Conservation (phyloP, 2,797 vertebrate genomes). For the Sebastolobus alascanus region DNA sequence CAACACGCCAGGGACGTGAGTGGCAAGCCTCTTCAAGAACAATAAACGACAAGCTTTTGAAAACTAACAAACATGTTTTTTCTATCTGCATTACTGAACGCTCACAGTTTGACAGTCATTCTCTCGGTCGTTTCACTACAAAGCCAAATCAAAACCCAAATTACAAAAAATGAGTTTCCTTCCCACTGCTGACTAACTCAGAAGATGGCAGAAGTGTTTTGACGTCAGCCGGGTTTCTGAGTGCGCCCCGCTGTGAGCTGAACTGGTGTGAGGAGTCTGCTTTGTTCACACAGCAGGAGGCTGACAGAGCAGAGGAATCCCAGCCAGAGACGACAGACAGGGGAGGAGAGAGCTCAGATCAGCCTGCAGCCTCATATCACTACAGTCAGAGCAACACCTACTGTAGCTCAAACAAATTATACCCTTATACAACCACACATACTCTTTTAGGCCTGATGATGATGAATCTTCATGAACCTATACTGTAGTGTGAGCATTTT, state of each 20-base stretch:
- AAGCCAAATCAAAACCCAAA: constrained; percentile 49
- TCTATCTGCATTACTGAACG: constrained; percentile 21
- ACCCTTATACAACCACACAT: not conserved
- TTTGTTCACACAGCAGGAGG: constrained; percentile 70
- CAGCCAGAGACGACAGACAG: constrained; percentile 43
- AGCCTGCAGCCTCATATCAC: constrained; percentile 29
- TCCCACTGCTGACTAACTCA: constrained; percentile 38
- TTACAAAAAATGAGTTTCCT: constrained; percentile 45
- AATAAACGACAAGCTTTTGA: constrained; percentile 34
- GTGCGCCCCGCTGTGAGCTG: constrained; percentile 59
- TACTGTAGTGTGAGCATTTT: not conserved
- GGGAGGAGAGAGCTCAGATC: constrained; percentile 48
- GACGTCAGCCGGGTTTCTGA: constrained; percentile 54
- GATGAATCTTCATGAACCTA: not conserved
- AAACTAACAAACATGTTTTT: constrained; percentile 25
- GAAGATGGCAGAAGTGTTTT: constrained; percentile 51
- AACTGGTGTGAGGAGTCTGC: constrained; percentile 59
- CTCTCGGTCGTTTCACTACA: constrained; percentile 29
- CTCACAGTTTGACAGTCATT: constrained; percentile 43
- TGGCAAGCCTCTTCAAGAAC: constrained; percentile 24
- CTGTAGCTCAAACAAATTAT: not conserved
- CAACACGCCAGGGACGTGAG: constrained; percentile 50
- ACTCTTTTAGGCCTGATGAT: not conserved
- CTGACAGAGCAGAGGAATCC: constrained; percentile 54
- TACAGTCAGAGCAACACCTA: constrained; percentile 25